Conservation (phyloP, 2,113 vertebrate genomes). For the Cygnus buccinator region DNA sequence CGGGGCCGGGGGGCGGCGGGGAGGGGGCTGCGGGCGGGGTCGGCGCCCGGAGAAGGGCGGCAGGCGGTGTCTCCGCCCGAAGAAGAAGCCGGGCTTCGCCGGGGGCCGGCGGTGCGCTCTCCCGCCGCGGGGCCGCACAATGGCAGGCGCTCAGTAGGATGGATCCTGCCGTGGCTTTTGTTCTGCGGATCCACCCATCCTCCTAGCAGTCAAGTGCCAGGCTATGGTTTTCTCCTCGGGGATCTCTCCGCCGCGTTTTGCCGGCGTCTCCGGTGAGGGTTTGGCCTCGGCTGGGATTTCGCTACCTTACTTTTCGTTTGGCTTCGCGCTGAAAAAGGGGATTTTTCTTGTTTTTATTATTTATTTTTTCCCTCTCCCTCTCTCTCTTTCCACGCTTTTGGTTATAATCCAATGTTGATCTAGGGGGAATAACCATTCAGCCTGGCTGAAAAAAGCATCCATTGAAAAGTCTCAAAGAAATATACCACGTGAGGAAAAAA, state of each 20-base stretch:
- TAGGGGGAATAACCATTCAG: conserved; percentile 83
- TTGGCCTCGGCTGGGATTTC: conserved; percentile 80
- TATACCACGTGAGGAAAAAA: conserved; percentile 92
- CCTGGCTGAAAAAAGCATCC: conserved; percentile 86
- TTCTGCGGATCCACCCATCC: conserved; percentile 94
- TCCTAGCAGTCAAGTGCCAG: conserved; percentile 89
- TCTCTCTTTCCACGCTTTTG: conserved; percentile 63
- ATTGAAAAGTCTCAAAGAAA: conserved; percentile 90
- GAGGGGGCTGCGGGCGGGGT: conserved; percentile 69
- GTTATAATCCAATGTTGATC: conserved; percentile 81
- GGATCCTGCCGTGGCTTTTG: conserved; percentile 92
- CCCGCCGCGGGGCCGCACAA: conserved; percentile 84
- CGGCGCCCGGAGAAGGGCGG: conserved; percentile 67
- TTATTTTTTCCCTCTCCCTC: conserved; percentile 8
- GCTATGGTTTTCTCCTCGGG: conserved; percentile 90
- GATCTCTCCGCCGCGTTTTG: conserved; percentile 83
- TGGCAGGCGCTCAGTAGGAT: conserved; percentile 92
- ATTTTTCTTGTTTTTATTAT: background rate
- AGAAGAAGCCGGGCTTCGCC: conserved; percentile 75
- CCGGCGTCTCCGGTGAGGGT: conserved; percentile 88
- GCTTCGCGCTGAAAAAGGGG: conserved; percentile 75
- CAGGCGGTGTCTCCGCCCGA: conserved; percentile 75
- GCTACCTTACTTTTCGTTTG: conserved; percentile 76
- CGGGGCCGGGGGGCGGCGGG: conserved; percentile 46
- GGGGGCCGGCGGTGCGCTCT: conserved; percentile 76